These are phyloP conservation scores for Caenorhabditis plicata DNA, from an alignment of 2,888 invertebrate genomes.

Conservation along the genomic window DNA sequence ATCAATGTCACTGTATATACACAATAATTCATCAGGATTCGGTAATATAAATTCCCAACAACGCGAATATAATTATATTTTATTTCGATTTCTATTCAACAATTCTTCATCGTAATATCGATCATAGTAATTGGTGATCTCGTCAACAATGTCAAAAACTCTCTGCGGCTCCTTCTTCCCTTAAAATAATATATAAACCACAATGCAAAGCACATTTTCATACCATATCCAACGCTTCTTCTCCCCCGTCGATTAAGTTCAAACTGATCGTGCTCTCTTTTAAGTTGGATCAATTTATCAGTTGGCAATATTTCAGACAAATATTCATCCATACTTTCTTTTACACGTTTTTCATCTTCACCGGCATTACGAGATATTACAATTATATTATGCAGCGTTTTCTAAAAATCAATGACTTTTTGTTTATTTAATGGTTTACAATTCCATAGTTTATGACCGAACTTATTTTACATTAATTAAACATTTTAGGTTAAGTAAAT, in stretches of 20 bases:
- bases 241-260: constrained; percentile 15
- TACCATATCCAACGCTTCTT: neutral
- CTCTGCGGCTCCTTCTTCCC: constrained; percentile 27
- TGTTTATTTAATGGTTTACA: neutral
- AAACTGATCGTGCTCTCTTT: constrained; percentile 25
- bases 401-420: constrained; percentile 5
- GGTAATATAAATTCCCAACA: too few species aligned
- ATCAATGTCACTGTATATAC: too few species aligned
- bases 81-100: too few species aligned
- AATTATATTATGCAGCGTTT: constrained; percentile 27
- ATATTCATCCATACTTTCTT: constrained; percentile 33
- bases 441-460: neutral
- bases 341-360: constrained; percentile 23
- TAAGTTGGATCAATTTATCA: constrained; percentile 11
- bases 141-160: constrained; percentile 27
- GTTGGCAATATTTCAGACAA: constrained; percentile 21
- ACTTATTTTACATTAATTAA: too few species aligned
- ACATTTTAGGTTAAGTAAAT: too few species aligned
- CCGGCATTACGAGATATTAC: constrained; percentile 19
- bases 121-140: constrained; percentile 17
- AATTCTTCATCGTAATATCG: too few species aligned
- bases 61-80: too few species aligned
- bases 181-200: neutral
- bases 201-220: neutral
- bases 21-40: too few species aligned